Base-by-base conservation (phyloP, 2,113 vertebrate species). In the Cyanoramphus novaezelandiae region DNA sequence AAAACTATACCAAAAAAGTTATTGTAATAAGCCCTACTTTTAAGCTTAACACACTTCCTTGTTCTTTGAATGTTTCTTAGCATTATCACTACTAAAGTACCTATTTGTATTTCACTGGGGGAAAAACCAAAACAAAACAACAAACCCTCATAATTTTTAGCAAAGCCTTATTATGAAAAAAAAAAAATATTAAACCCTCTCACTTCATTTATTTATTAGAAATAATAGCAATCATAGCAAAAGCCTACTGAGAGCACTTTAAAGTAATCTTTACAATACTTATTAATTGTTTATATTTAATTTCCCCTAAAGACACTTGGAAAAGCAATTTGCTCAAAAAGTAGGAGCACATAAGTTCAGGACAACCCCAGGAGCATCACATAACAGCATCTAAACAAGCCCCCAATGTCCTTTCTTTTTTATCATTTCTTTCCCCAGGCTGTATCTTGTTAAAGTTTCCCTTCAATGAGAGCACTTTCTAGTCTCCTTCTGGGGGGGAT, bases 201-300 rank as follows among this genome's bases (percentile, higher is more conserved):
- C 11, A 3, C 24, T 52, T 33, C 0, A 12, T 47, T 85, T 88
- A 37, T 86, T 90, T 93, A 60, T 74, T 76, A 67, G 7, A n/a
- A 83, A 37, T 76, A 77, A 63, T 28, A 80, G 4, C 2, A 80
- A 57, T 33, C 37, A 43, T 9, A 83, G 7, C 3, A 88, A 80
- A 46, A 43, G 7, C 23, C 46, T 77, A 10, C 41, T 71, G 63
- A 83, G 12, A 69, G 77, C 16, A 53, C 15, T 82, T 93, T 44
- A 74, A 83, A 70, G 50, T 47, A 83, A 28, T 78, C 3, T 86
- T 88, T 63, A 17, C 9, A 60, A 68, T 78, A 47, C 8, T 84
- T 90, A 88, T 67, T 70, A 80, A 50, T 74, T 81, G 39, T 75
- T 93, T 93, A 16, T 81, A 78, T 88, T 95, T 88, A 23, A 74